These are phyloP conservation scores for Nyctalus aviator DNA, from an alignment of 2,797 vertebrate genomes.

Conservation along the genomic window DNA sequence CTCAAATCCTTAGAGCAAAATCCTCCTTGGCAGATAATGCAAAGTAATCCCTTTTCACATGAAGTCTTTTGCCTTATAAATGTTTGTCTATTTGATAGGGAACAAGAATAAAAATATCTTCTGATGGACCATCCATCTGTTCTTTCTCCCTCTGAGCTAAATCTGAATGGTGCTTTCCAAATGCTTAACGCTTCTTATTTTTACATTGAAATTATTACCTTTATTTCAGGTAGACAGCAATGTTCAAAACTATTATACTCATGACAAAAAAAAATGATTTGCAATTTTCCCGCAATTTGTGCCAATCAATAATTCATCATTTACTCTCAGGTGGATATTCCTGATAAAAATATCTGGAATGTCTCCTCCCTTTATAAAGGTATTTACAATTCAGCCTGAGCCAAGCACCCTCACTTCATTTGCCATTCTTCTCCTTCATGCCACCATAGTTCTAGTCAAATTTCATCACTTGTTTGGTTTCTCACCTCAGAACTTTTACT, in stretches of 20 bases:
- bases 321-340: not conserved
- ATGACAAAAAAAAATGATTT: not conserved
- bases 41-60: not conserved
- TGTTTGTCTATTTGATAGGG: not conserved
- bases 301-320: not conserved
- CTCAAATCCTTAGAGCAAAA: not conserved
- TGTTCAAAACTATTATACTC: constrained; percentile 9
- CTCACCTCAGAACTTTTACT: not conserved
- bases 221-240: not conserved
- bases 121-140: not conserved
- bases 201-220: not conserved
- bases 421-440: not conserved
- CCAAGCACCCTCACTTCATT: not conserved
- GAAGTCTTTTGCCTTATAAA: not conserved
- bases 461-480: not conserved
- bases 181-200: constrained; percentile 21
- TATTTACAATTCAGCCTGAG: not conserved
- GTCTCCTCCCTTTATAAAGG: not conserved
- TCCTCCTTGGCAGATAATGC: not conserved
- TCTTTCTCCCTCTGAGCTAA: not conserved
- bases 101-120: constrained; percentile 42
- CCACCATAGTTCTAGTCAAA: not conserved
- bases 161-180: not conserved
- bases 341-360: not conserved
- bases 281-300: not conserved